A percentile compares a stretch with the other conserved stretches of the same genome.
phyloP scores from a whole-genome alignment of 2,113 vertebrate genomes.

The Aleadryas rufinucha region DNA sequence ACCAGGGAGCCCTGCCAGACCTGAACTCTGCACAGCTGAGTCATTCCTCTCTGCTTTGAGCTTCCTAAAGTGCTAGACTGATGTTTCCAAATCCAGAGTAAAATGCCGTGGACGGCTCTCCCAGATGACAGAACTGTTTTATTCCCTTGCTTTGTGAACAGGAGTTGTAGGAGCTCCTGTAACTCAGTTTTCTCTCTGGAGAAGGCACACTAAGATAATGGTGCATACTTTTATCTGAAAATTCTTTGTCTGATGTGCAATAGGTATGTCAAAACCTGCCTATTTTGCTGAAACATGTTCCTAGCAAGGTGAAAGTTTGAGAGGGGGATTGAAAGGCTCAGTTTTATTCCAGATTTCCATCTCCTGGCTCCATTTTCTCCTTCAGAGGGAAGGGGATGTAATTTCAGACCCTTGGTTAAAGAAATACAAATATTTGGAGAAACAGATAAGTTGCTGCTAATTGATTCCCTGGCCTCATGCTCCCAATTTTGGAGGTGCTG shows the following conservation, averaged over 20 bases:
- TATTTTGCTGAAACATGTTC: background rate
- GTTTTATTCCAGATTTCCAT: background rate
- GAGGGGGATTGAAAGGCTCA: background rate
- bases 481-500: background rate
- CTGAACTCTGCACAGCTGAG: background rate
- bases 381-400: background rate
- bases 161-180: background rate
- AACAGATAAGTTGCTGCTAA: background rate
- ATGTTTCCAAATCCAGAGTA: background rate
- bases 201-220: background rate
- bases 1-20: background rate
- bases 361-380: background rate
- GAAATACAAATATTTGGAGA: slow-evolving; percentile 4
- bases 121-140: background rate
- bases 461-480: background rate
- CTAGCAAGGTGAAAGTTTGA: background rate
- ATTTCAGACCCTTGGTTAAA: slow-evolving; percentile 30
- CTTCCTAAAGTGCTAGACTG: background rate
- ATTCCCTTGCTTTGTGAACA: background rate
- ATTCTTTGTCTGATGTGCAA: background rate
- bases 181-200: background rate
- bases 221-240: background rate
- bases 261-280: background rate
- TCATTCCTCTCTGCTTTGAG: background rate
- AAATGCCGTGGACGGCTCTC: background rate